These are phyloP conservation scores for Plotosus lineatus DNA, from an alignment of 2,113 vertebrate genomes.

Conservation along the genomic window DNA sequence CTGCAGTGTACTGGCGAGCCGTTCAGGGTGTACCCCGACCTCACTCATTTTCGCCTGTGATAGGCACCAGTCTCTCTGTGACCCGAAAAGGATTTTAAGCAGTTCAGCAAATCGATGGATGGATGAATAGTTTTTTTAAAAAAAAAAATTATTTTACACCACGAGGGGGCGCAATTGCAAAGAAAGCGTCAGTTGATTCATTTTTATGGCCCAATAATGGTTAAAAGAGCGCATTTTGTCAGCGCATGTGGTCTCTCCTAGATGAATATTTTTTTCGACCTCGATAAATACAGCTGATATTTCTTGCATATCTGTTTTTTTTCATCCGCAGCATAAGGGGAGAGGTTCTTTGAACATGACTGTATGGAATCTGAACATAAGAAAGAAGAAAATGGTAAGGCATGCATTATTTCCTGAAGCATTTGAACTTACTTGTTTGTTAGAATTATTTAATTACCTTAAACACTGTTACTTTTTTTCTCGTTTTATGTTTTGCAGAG, in stretches of 20 bases:
- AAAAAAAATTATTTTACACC: not conserved
- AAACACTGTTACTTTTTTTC: not conserved
- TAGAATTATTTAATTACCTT: not conserved
- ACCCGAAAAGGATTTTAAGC: no score
- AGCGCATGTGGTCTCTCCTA: slow-evolving; percentile 26
- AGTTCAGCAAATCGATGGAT: no score
- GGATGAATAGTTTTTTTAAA: no score
- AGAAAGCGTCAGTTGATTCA: slow-evolving; percentile 2
- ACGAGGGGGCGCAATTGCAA: slow-evolving; percentile 37
- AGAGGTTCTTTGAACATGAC: slow-evolving; percentile 7
- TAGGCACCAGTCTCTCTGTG: no score
- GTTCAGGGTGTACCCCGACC: no score
- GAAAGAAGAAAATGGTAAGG: slow-evolving; percentile 43
- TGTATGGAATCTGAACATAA: slow-evolving; percentile 6
- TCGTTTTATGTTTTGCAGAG: not conserved
- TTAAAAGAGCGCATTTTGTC: slow-evolving; percentile 35
- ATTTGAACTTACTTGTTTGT: slow-evolving; percentile 18
- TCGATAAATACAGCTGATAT: slow-evolving; percentile 36
- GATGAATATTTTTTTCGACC: slow-evolving; percentile 31
- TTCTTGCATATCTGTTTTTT: slow-evolving; percentile 17
- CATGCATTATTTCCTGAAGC: slow-evolving; percentile 12
- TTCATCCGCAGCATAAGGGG: not conserved
- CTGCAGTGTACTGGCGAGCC: no score
- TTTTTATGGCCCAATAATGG: not conserved
- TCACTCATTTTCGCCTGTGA: no score